Percentiles rank a stretch among this genome's conserved stretches.
phyloP scores from a whole-genome alignment of 2,888 invertebrate genomes.

The Chouioia cunea region DNA sequence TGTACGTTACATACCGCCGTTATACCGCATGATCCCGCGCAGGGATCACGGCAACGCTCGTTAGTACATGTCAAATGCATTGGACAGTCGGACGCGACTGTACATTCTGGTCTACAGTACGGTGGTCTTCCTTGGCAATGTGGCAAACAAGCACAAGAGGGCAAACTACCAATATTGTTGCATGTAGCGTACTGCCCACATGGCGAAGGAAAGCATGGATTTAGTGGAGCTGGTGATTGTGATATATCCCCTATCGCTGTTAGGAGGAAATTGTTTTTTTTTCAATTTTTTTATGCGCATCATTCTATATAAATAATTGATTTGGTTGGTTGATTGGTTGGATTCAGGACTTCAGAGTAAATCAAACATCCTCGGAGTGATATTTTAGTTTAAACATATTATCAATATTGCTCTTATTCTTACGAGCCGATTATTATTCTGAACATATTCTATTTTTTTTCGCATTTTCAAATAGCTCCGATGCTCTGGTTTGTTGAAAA shows the following conservation, averaged over 20 bases:
- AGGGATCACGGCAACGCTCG: slow-evolving; percentile 80
- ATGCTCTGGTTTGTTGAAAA: too few relatives aligned
- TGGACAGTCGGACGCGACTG: slow-evolving; percentile 76
- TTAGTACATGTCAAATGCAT: slow-evolving; percentile 78
- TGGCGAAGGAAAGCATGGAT: slow-evolving; percentile 81
- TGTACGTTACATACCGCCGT: slow-evolving; percentile 79
- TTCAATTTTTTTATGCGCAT: background rate
- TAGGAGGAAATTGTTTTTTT: background rate
- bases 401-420: too few relatives aligned
- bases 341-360: too few relatives aligned
- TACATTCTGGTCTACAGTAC: slow-evolving; percentile 77
- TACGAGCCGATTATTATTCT: too few relatives aligned
- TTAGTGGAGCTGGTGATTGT: slow-evolving; percentile 64
- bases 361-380: too few relatives aligned
- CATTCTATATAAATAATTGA: too few relatives aligned
- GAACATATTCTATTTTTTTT: too few relatives aligned
- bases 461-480: too few relatives aligned
- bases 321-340: too few relatives aligned
- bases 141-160: slow-evolving; percentile 76
- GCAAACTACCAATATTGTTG: slow-evolving; percentile 72
- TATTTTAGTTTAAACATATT: too few relatives aligned
- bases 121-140: slow-evolving; percentile 79
- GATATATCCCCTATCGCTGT: background rate
- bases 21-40: slow-evolving; percentile 79
- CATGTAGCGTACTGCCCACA: slow-evolving; percentile 81